These are phyloP conservation scores for Pseudopipra pipra DNA, from an alignment of 2,113 vertebrate species.

Conservation along the genomic window DNA sequence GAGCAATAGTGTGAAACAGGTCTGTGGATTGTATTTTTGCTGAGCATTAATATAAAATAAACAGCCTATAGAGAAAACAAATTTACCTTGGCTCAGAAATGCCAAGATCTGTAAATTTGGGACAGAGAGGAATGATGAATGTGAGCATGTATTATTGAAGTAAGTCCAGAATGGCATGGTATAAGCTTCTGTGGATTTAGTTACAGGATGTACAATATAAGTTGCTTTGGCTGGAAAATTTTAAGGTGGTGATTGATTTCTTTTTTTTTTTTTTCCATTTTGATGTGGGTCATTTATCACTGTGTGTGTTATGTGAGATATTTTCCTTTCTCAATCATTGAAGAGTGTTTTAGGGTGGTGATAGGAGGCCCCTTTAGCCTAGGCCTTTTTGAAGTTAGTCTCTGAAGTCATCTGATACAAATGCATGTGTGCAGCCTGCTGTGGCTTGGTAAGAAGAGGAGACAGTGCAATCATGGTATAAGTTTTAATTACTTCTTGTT, in stretches of 20 bases:
- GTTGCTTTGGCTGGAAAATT: not conserved
- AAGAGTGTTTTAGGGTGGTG: not conserved
- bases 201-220: not conserved
- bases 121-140: slow-evolving; percentile 30
- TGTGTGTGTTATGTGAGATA: not conserved
- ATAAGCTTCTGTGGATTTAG: not conserved
- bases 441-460: not conserved
- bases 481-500: not conserved
- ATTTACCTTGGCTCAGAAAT: slow-evolving; percentile 8
- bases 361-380: not conserved
- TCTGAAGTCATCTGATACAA: not conserved
- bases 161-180: not conserved
- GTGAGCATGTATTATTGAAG: not conserved
- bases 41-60: slow-evolving; percentile 31
- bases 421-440: rapidly evolving
- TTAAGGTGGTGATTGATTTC: not conserved
- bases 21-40: not conserved
- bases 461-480: too few species aligned
- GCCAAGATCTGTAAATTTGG: not conserved
- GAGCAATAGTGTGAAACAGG: not conserved
- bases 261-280: not conserved
- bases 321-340: slow-evolving; percentile 16
- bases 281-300: slow-evolving; percentile 4
- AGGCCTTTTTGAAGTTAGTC: not conserved
- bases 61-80: slow-evolving; percentile 5